phyloP scores from a whole-genome alignment of 2,888 invertebrate species.

The Eutolmus rufibarbis region DNA sequence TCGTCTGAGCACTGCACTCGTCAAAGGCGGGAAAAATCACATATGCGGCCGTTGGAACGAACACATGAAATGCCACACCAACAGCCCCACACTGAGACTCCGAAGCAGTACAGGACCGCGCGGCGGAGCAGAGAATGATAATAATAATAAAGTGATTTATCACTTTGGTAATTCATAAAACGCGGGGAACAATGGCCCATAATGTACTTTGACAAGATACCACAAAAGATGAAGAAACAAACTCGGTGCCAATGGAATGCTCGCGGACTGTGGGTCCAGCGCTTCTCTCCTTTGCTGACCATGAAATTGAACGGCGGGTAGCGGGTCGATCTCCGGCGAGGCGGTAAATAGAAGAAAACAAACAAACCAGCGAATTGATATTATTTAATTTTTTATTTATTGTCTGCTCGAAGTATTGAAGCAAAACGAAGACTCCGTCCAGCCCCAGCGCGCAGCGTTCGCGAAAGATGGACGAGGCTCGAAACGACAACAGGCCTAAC shows the following conservation, averaged over 20 bases:
- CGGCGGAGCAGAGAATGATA: background rate
- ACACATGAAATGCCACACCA: conserved; percentile 26
- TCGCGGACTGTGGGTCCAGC: background rate
- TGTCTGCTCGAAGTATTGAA: conserved; percentile 27
- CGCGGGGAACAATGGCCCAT: conserved; percentile 51
- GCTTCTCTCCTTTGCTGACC: conserved; percentile 3
- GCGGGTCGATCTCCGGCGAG: background rate
- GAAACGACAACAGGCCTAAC: conserved; percentile 39
- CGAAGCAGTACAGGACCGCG: background rate
- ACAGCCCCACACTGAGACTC: background rate
- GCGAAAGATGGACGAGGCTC: conserved; percentile 18
- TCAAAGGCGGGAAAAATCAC: background rate
- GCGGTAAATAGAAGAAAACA: conserved; percentile 33
- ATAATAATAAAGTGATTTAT: conserved; percentile 52
- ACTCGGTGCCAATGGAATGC: conserved; percentile 32
- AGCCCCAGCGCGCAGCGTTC: background rate
- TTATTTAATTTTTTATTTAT: conserved; percentile 42
- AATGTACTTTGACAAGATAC: conserved; percentile 53
- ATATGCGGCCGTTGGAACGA: background rate
- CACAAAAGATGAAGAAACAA: conserved; percentile 52
- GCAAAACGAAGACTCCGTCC: background rate
- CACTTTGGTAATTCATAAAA: conserved; percentile 53
- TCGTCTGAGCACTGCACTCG: background rate
- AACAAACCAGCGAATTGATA: conserved; percentile 42
- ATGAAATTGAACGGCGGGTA: background rate